A percentile compares a stretch with the other conserved stretches of the same genome.
Evolutionary conservation across 2,113 vertebrate species (phyloP).

Genomic region (Rhadina sibilatrix): DNA sequence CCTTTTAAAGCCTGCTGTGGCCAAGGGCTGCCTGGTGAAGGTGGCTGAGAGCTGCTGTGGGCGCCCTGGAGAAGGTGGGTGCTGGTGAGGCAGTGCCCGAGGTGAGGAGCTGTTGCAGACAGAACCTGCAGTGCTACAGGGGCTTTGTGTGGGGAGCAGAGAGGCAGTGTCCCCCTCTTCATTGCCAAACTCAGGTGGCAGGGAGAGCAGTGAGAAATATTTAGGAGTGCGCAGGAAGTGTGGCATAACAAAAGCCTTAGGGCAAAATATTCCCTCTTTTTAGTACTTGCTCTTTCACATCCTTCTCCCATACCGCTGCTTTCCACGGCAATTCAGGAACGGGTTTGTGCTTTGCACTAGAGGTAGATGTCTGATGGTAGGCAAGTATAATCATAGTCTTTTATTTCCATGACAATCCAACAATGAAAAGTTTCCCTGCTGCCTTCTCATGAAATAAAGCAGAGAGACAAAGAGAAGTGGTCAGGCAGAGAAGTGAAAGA

Average conservation of each 20-base stretch:
- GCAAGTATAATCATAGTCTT: constrained; percentile 12
- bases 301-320: neutral
- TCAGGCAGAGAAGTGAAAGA: constrained; percentile 41
- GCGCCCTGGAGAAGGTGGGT: neutral
- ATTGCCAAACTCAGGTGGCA: neutral
- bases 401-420: constrained; percentile 53
- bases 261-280: neutral
- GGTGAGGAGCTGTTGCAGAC: neutral
- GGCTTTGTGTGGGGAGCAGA: accelerated
- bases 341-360: neutral
- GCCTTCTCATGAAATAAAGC: constrained; percentile 44
- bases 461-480: constrained; percentile 50
- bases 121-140: accelerated
- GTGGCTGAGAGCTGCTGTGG: accelerated
- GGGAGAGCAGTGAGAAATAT: neutral
- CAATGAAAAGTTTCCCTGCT: constrained; percentile 39
- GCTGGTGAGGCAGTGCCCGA: accelerated
- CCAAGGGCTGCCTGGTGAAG: too few relatives aligned
- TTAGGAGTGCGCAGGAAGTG: neutral
- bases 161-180: accelerated
- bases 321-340: neutral
- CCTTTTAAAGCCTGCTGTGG: accelerated
- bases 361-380: neutral
- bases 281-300: neutral
- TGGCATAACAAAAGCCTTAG: neutral